phyloP scores from a whole-genome alignment of 2,797 vertebrate species.

The Lates japonicus region DNA sequence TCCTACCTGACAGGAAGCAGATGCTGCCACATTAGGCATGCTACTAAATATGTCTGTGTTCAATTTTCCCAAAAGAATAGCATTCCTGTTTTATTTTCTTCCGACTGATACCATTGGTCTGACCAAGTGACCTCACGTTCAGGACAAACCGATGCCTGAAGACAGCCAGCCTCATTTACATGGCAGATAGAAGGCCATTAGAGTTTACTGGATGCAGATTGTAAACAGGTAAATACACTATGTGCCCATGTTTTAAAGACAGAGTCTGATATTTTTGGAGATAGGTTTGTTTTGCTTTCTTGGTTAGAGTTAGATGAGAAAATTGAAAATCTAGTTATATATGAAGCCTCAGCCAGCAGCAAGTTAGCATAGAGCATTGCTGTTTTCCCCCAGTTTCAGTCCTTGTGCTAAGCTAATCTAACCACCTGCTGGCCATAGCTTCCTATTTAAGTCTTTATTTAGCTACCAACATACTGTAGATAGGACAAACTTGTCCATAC shows the following conservation, averaged over 20 bases:
- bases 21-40: constrained; percentile 14
- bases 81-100: background rate
- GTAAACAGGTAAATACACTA: background rate
- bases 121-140: background rate
- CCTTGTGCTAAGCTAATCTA: background rate
- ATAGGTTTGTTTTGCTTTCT: background rate
- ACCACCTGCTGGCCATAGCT: background rate
- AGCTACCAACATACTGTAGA: background rate
- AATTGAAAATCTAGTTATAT: background rate
- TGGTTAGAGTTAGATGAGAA: background rate
- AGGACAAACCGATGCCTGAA: constrained; percentile 6
- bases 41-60: constrained; percentile 25
- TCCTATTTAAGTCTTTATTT: background rate
- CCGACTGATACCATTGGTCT: background rate
- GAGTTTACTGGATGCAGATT: background rate
- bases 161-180: background rate
- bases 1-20: constrained; percentile 29
- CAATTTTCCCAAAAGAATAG: constrained; percentile 1
- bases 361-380: background rate
- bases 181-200: background rate
- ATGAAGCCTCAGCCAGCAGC: background rate
- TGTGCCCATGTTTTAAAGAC: background rate
- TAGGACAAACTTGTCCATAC: background rate
- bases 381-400: background rate
- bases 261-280: background rate